Evolutionary conservation across 1,140 invertebrate species (phyloP).

Genomic region (Apis dorsata): DNA sequence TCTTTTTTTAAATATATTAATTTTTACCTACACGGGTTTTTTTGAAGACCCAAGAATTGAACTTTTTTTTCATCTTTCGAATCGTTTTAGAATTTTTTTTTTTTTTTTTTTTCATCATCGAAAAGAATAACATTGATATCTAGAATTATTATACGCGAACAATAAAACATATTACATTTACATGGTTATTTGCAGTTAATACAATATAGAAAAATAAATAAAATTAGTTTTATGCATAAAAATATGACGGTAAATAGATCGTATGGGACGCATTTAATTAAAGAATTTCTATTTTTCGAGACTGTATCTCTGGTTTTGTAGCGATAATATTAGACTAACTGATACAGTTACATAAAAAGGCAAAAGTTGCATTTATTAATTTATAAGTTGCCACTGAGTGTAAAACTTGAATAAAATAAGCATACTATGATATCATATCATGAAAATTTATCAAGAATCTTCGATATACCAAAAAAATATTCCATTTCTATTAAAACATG

Average conservation of each 20-base stretch:
- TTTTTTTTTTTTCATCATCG: too few relatives aligned
- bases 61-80: too few relatives aligned
- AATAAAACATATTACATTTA: conserved; percentile 12
- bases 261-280: conserved; percentile 30
- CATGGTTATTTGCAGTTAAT: conserved; percentile 51
- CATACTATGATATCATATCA: too few relatives aligned
- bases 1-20: background rate
- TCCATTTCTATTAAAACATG: background rate
- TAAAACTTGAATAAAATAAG: conserved; percentile 47
- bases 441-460: background rate
- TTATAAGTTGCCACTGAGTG: conserved; percentile 49
- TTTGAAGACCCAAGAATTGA: too few relatives aligned
- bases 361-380: conserved; percentile 17
- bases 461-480: background rate
- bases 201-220: background rate
- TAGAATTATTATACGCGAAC: background rate
- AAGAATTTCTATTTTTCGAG: background rate
- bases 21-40: background rate
- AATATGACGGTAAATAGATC: background rate
- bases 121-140: too few relatives aligned
- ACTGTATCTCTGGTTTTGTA: background rate
- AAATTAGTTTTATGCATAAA: conserved; percentile 34
- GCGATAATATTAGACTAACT: conserved; percentile 42
- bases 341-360: conserved; percentile 23
- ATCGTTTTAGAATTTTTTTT: too few relatives aligned